Evolutionary conservation across 2,113 vertebrate genomes (phyloP), one percentile per base, ranked within the genome.

Genomic region (Pardalotus punctatus): DNA sequence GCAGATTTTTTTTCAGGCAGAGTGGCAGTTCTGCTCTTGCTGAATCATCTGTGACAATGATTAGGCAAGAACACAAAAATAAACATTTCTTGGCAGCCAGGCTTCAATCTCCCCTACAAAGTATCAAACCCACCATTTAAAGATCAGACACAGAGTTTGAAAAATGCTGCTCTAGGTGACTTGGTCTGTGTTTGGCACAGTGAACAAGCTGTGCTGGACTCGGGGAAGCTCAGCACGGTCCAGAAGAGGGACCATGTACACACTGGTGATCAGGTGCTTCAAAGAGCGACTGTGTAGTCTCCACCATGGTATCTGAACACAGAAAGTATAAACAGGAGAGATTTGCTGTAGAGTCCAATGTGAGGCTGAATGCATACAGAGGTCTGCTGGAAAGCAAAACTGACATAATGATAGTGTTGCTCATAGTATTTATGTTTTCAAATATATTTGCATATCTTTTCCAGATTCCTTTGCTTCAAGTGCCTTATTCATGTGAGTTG

Each of bases 31-130:
- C 80, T 93, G 80, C 92, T 94, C 92, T 84, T 96, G 88, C 92
- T 96, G 96, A 97, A 95, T 97, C 92, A 93, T 96, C 92, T 92
- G 76, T 94, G 90, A 95, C 92, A 96, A 93, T 86, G 76, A 96
- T 95, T 93, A 95, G 93, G 90, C 90, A 96, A 90, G 90, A 91
- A 95, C 61, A 91, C 81, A 94, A 94, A 91, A 97, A 93, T 86
- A 95, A 96, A 95, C 73, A 92, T 90, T 92, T 76, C 86, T 94
- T 95, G 86, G 83, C 92, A 95, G 88, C 82, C 64, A 84, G 86
- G 67, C 54, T 88, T 73, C 72, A 35, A 29, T 92, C 69, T 92
- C 79, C 72, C 61, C 42, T 78, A 60, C 64, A 45, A 95, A 93
- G 77, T 83, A 94, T 67, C 81, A 91, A 81, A 69, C 61, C 31